Conservation (phyloP, 1,140 invertebrate genomes). For the Drosophila tsacasi region DNA sequence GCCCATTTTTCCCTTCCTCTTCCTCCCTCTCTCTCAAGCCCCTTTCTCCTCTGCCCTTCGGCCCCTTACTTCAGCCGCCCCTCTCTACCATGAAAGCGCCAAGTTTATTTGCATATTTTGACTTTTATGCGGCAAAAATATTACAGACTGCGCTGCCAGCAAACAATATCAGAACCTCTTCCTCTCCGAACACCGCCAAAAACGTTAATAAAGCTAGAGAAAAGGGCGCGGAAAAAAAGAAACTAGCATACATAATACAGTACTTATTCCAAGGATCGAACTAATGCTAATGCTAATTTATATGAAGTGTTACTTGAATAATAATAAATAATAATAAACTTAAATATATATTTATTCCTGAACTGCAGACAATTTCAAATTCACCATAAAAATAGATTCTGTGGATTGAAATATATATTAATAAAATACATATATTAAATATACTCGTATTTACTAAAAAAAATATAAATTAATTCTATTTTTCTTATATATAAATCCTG, state of each 20-base stretch:
- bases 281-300: background rate
- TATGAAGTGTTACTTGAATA: no score
- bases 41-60: background rate
- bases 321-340: background rate
- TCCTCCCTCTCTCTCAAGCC: background rate
- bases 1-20: slow-evolving; percentile 12
- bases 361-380: no score
- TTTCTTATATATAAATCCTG: no score
- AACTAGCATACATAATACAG: slow-evolving; percentile 34
- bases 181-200: slow-evolving; percentile 22
- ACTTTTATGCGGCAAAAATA: slow-evolving; percentile 81
- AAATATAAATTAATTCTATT: no score
- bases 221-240: slow-evolving; percentile 12
- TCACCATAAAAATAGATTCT: no score
- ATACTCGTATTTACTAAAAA: no score
- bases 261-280: background rate
- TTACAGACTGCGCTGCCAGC: slow-evolving; percentile 77
- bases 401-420: no score
- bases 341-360: no score
- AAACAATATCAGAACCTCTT: slow-evolving; percentile 50
- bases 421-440: no score
- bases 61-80: background rate
- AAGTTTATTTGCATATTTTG: slow-evolving; percentile 80
- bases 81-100: slow-evolving; percentile 1
- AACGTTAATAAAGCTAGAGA: slow-evolving; percentile 71